These are phyloP conservation scores for Oscheius sp. DNA, from an alignment of 2,888 invertebrate species.

Conservation along the genomic window DNA sequence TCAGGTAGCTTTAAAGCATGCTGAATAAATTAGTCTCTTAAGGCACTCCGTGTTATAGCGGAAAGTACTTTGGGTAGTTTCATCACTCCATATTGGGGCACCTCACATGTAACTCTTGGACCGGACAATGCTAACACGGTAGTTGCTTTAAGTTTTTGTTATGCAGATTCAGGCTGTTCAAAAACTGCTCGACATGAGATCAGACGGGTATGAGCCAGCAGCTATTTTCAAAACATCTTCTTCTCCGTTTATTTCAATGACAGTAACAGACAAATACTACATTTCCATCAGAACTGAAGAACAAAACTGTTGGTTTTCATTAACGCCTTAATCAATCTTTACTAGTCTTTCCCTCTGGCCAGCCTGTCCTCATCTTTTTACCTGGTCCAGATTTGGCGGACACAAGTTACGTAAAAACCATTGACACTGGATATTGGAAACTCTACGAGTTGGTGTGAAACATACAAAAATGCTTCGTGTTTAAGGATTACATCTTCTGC, in stretches of 20 bases:
- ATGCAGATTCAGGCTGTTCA: neutral
- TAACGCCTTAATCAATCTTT: too few species aligned
- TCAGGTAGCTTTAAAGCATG: neutral
- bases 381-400: neutral
- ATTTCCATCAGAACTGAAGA: constrained; percentile 18
- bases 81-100: constrained; percentile 21
- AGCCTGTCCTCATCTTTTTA: neutral
- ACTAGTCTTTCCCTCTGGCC: too few species aligned
- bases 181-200: too few species aligned
- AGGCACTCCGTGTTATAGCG: constrained; percentile 18
- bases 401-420: too few species aligned
- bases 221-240: too few species aligned
- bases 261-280: neutral
- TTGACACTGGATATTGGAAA: constrained; percentile 27
- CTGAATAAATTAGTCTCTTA: neutral
- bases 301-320: neutral
- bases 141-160: neutral
- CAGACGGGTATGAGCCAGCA: too few species aligned
- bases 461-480: neutral
- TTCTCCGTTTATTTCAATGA: too few species aligned
- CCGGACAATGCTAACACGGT: neutral
- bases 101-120: neutral
- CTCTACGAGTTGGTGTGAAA: constrained; percentile 13
- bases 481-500: neutral
- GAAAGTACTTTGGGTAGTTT: constrained; percentile 33